Conservation (phyloP, 2,113 vertebrate species). For the Odocoileus virginianus region DNA sequence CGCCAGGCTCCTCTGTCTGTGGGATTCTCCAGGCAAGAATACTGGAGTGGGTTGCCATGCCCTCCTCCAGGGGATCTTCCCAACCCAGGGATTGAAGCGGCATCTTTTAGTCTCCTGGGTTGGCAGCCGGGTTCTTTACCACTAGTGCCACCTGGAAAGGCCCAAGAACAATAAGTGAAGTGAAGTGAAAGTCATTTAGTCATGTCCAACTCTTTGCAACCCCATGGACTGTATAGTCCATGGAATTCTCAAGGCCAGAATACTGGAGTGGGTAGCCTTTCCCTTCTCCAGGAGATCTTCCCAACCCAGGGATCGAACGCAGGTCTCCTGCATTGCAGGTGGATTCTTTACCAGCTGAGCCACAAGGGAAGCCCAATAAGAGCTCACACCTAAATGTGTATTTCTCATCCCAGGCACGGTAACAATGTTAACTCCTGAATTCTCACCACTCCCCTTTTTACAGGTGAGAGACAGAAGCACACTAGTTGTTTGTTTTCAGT, state of each 20-base stretch:
- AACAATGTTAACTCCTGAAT: background rate
- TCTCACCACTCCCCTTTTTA: background rate
- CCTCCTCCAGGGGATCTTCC: background rate
- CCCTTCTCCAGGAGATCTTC: background rate
- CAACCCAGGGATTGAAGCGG: rapidly evolving
- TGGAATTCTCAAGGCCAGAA: background rate
- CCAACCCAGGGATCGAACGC: background rate
- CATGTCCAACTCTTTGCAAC: rapidly evolving
- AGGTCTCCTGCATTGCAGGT: background rate
- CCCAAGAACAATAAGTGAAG: background rate
- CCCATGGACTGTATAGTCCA: background rate
- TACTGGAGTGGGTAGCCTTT: background rate
- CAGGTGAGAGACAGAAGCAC: background rate
- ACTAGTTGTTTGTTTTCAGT: background rate
- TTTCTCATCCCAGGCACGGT: background rate
- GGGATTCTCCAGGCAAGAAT: background rate
- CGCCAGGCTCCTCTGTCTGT: background rate
- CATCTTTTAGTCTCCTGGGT: background rate
- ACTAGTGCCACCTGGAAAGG: background rate
- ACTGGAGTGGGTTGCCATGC: background rate
- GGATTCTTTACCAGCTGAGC: background rate
- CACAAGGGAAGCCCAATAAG: background rate
- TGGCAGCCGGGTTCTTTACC: background rate
- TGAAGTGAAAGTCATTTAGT: background rate
- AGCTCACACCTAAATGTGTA: background rate